Conservation (phyloP, 2,888 invertebrate species). For the Macrosoma leucophasiata region DNA sequence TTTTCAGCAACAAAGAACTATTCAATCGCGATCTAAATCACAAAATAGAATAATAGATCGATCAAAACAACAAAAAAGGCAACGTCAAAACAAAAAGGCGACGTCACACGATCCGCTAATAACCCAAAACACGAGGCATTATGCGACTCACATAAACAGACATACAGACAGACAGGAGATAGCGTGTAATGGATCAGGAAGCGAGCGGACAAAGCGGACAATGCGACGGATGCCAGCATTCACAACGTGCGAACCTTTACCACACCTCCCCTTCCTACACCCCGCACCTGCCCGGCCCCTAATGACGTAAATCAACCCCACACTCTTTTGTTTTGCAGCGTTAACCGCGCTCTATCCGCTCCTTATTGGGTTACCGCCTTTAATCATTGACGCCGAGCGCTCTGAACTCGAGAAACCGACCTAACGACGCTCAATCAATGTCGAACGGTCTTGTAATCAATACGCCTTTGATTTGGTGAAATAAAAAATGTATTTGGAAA, state of each 20-base stretch:
- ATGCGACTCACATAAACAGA: too few relatives aligned
- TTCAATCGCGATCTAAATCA: too few relatives aligned
- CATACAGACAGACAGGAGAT: conserved; percentile 18
- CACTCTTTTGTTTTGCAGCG: conserved; percentile 60
- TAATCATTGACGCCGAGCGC: conserved; percentile 57
- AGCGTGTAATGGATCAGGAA: conserved; percentile 41
- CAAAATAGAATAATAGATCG: too few relatives aligned
- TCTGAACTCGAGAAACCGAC: conserved; percentile 34
- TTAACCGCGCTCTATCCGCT: conserved; percentile 45
- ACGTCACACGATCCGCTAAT: too few relatives aligned
- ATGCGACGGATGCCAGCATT: conserved; percentile 47
- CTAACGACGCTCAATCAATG: conserved; percentile 52
- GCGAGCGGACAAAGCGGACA: conserved; percentile 48
- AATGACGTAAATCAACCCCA: conserved; percentile 64
- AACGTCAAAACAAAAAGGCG: too few relatives aligned
- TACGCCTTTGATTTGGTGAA: conserved; percentile 56
- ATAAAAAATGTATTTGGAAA: conserved; percentile 35
- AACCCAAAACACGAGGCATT: too few relatives aligned
- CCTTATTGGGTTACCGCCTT: conserved; percentile 66
- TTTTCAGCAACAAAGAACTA: too few relatives aligned
- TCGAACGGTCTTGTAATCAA: conserved; percentile 48
- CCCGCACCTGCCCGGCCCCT: conserved; percentile 37
- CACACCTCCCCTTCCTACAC: too few relatives aligned
- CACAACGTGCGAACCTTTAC: conserved; percentile 37
- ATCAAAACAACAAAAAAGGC: too few relatives aligned